A percentile compares a stretch with the other conserved stretches of the same genome.
Conservation (phyloP, 2,797 vertebrate genomes). For the Epinephelus coioides region DNA sequence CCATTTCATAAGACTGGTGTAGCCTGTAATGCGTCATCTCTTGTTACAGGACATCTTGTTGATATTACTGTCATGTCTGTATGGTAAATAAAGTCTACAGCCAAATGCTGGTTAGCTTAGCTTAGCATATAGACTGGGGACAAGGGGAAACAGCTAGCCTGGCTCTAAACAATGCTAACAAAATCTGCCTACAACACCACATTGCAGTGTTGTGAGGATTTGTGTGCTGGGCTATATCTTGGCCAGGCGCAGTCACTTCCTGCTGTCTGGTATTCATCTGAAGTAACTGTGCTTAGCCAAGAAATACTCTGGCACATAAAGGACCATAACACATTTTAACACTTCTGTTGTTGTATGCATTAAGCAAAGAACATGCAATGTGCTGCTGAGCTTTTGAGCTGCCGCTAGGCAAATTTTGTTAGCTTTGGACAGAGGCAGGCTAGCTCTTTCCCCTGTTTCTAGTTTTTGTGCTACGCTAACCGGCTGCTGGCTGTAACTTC, state of each 20-base stretch:
- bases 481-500: background rate
- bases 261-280: background rate
- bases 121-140: constrained; percentile 6
- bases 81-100: background rate
- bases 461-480: constrained; percentile 3
- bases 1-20: too few species aligned
- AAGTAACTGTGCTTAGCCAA: background rate
- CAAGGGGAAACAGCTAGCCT: background rate
- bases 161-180: background rate
- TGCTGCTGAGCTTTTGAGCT: background rate
- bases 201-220: too few species aligned
- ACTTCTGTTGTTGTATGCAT: background rate
- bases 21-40: too few species aligned
- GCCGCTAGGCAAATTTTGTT: background rate
- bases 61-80: background rate
- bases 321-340: background rate
- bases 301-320: background rate
- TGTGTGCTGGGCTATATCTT: background rate
- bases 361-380: background rate
- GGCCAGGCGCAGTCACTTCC: background rate
- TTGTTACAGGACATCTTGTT: too few species aligned
- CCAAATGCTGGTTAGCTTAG: constrained; percentile 11
- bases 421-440: background rate
- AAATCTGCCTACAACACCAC: background rate
- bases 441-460: background rate